Percentiles rank a stretch among this genome's conserved stretches.
These are phyloP conservation scores for Thaumatotibia leucotreta DNA, from an alignment of 1,140 invertebrate species.

Conservation along the genomic window DNA sequence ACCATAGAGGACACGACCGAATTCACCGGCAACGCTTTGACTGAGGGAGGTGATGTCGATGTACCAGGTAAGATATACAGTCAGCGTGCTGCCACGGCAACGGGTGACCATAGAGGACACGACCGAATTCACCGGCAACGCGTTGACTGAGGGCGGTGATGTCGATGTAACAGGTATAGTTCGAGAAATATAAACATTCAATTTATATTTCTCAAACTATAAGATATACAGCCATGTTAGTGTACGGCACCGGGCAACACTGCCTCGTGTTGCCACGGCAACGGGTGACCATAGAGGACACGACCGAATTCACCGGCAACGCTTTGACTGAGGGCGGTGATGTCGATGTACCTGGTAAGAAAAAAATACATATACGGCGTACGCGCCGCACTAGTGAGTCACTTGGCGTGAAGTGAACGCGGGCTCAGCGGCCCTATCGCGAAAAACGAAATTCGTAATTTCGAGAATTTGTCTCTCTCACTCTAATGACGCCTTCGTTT, in stretches of 20 bases:
- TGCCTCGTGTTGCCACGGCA: conserved; percentile 75
- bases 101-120: conserved; percentile 24
- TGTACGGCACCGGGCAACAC: conserved; percentile 90
- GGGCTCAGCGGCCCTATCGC: no score
- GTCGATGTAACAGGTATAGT: conserved; percentile 19
- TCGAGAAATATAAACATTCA: no score
- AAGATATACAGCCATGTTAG: conserved; percentile 89
- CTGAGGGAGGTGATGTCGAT: conserved; percentile 28
- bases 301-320: conserved; percentile 29
- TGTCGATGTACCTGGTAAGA: conserved; percentile 20
- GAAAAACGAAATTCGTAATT: no score
- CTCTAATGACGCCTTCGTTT: no score
- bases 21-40: conserved; percentile 29
- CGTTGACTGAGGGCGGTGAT: conserved; percentile 33
- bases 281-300: conserved; percentile 22
- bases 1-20: conserved; percentile 28
- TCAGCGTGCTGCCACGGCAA: conserved; percentile 22
- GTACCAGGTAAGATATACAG: conserved; percentile 22
- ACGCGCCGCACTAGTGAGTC: no score
- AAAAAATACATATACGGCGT: no score
- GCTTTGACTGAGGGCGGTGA: conserved; percentile 32
- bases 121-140: conserved; percentile 27
- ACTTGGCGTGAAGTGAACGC: no score
- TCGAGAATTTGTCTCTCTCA: no score
- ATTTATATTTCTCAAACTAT: no score